These are phyloP conservation scores for Heliconius sara DNA, from an alignment of 2,888 invertebrate genomes.

Conservation along the genomic window DNA sequence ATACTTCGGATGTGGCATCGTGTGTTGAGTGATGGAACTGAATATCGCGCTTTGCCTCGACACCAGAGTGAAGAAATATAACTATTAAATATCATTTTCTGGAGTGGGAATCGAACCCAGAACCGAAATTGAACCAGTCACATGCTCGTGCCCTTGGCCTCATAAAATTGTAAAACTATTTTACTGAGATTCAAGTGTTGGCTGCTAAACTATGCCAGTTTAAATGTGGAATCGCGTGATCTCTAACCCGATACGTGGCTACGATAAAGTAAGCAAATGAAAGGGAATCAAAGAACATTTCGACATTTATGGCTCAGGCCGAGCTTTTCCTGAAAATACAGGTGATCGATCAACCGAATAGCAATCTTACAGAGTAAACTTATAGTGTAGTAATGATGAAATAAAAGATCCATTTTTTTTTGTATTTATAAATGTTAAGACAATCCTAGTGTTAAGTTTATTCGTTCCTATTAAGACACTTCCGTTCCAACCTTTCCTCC, in stretches of 20 bases:
- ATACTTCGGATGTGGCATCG: no score
- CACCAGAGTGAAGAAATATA: no score
- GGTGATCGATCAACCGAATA: not conserved
- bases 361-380: not conserved
- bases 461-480: no score
- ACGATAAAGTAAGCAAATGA: not conserved
- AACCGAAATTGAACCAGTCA: not conserved
- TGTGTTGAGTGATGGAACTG: no score
- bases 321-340: not conserved
- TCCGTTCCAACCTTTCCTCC: no score
- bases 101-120: no score
- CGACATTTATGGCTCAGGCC: not conserved
- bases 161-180: not conserved
- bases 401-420: not conserved
- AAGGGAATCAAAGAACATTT: constrained; percentile 10
- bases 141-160: not conserved
- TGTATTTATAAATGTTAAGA: not conserved
- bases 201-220: no score
- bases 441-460: no score
- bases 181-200: not conserved
- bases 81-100: no score
- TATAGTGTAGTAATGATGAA: not conserved
- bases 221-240: constrained; percentile 10
- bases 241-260: not conserved
- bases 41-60: no score